Percentiles rank a stretch among this genome's conserved stretches.
Conservation (phyloP, 2,888 invertebrate genomes). For the Caenorhabditis afra region DNA sequence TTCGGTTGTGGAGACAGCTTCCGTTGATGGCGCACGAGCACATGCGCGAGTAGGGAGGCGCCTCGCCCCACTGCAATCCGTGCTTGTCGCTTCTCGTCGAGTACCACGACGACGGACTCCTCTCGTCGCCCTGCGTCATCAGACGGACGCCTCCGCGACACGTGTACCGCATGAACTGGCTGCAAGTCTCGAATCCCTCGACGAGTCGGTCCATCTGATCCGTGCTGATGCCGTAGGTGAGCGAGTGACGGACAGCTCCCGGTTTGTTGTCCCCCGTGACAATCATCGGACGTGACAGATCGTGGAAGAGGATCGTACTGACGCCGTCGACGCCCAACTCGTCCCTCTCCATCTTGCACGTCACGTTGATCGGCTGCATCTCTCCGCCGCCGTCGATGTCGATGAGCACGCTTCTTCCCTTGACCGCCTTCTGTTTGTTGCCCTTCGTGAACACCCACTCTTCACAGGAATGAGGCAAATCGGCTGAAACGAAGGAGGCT, state of each 20-base stretch:
- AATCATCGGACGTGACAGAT: constrained; percentile 66
- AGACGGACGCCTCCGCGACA: constrained; percentile 75
- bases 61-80: constrained; percentile 78
- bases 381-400: constrained; percentile 79
- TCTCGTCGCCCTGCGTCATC: constrained; percentile 77
- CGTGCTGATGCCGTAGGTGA: constrained; percentile 72
- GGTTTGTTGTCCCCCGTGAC: constrained; percentile 76
- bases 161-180: constrained; percentile 76
- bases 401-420: constrained; percentile 70
- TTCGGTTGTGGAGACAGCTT: constrained; percentile 71
- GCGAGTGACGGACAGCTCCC: constrained; percentile 72
- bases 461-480: constrained; percentile 76
- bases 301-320: constrained; percentile 67
- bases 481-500: constrained; percentile 63
- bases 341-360: constrained; percentile 69
- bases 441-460: constrained; percentile 70
- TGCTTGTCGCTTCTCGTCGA: constrained; percentile 66
- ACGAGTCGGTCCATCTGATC: constrained; percentile 75
- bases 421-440: constrained; percentile 51
- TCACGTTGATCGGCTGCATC: constrained; percentile 71
- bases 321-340: constrained; percentile 63
- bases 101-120: constrained; percentile 77
- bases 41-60: constrained; percentile 78
- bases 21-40: constrained; percentile 78
- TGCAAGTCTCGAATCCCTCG: constrained; percentile 76